phyloP scores from a whole-genome alignment of 2,888 invertebrate species.

The Chrysomela aeneicollis region DNA sequence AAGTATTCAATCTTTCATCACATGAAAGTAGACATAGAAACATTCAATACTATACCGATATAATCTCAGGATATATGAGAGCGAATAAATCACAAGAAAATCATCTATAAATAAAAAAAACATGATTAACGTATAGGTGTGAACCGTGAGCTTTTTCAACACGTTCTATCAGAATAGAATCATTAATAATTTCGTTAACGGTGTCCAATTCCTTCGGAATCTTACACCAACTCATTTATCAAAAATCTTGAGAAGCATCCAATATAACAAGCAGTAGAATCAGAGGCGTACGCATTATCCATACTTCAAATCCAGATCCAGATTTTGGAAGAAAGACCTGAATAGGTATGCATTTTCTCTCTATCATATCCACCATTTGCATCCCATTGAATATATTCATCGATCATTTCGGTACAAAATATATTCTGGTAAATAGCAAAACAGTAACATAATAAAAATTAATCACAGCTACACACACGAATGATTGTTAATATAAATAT shows the following conservation, averaged over 20 bases:
- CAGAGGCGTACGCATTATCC: neutral
- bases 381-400: no score
- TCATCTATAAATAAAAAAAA: neutral
- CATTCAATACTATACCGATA: conserved; percentile 17
- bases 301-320: no score
- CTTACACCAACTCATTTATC: neutral
- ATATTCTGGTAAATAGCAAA: no score
- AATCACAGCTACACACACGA: no score
- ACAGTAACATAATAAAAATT: no score
- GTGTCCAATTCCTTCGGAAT: neutral
- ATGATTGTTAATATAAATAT: no score
- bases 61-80: neutral
- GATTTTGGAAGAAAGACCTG: no score
- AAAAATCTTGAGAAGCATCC: neutral
- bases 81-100: neutral
- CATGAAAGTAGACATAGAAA: neutral
- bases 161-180: neutral
- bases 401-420: no score
- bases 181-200: neutral
- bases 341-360: no score
- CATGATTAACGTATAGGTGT: neutral
- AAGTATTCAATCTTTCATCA: neutral
- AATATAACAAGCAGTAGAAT: neutral
- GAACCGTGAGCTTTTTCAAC: neutral
- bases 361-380: no score